A percentile compares a stretch with the other conserved stretches of the same genome.
Evolutionary conservation across 2,113 vertebrate species (phyloP).

Genomic region (Cromileptes altivelis): DNA sequence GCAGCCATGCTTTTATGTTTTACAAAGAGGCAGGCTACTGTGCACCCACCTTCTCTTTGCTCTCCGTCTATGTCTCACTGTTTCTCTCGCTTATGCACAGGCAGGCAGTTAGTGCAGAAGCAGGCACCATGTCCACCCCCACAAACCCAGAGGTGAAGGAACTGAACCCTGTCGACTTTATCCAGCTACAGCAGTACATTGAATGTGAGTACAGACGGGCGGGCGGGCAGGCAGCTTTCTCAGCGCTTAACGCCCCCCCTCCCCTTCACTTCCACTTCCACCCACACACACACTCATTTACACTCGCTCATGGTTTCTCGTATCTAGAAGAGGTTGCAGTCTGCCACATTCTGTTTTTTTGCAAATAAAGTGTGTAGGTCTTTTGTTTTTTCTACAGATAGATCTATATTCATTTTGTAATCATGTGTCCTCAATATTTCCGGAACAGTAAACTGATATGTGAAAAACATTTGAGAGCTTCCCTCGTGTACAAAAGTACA

Average conservation of each 20-base stretch:
- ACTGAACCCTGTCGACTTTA: slow-evolving; percentile 92
- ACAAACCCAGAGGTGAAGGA: slow-evolving; percentile 85
- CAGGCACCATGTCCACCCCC: slow-evolving; percentile 81
- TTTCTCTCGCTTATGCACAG: slow-evolving; percentile 63
- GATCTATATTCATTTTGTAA: slow-evolving; percentile 6
- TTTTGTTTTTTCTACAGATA: background rate
- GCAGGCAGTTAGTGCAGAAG: slow-evolving; percentile 69
- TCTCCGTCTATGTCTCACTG: slow-evolving; percentile 46
- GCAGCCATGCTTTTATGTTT: slow-evolving; percentile 67
- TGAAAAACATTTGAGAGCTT: background rate
- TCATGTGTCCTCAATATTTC: background rate
- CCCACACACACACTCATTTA: slow-evolving; percentile 67
- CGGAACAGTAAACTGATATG: background rate
- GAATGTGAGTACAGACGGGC: slow-evolving; percentile 90
- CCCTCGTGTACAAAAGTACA: background rate
- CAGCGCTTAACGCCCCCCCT: slow-evolving; percentile 45
- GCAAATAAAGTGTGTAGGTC: slow-evolving; percentile 16
- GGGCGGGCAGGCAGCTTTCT: slow-evolving; percentile 55
- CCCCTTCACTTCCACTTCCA: slow-evolving; percentile 54
- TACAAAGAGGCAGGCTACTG: slow-evolving; percentile 62
- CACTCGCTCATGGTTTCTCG: slow-evolving; percentile 65
- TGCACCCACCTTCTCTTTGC: slow-evolving; percentile 70
- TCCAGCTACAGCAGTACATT: slow-evolving; percentile 94
- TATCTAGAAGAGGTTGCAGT: slow-evolving; percentile 60
- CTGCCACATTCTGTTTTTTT: slow-evolving; percentile 39